Evolutionary conservation across 1,140 invertebrate genomes (phyloP).

Genomic region (Lerema accius): DNA sequence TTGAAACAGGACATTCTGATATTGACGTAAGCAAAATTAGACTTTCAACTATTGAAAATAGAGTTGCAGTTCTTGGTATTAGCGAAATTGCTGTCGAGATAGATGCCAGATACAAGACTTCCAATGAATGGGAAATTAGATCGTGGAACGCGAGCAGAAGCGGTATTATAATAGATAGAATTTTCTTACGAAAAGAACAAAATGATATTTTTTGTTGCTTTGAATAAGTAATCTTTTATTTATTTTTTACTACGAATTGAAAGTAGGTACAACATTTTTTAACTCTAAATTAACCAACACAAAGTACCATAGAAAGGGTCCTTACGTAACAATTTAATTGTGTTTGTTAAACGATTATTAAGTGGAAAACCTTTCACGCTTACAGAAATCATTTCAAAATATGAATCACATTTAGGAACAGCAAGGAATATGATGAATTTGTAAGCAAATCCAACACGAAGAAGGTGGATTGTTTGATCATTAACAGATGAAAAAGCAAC

Average conservation of each 20-base stretch:
- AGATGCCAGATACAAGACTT: slow-evolving; percentile 42
- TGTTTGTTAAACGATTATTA: too few relatives aligned
- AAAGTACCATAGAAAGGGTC: too few relatives aligned
- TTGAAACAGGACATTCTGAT: slow-evolving; percentile 6
- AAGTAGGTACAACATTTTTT: too few relatives aligned
- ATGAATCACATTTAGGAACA: too few relatives aligned
- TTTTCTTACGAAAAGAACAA: slow-evolving; percentile 41
- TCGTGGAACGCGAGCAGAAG: slow-evolving; percentile 41
- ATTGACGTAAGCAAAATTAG: slow-evolving; percentile 6
- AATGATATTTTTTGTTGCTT: slow-evolving; percentile 36
- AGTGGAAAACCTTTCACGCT: too few relatives aligned
- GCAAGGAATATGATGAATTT: too few relatives aligned
- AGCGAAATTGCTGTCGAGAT: slow-evolving; percentile 37
- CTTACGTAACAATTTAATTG: too few relatives aligned
- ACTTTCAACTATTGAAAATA: slow-evolving; percentile 7
- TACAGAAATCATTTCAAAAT: too few relatives aligned
- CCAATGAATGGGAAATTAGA: slow-evolving; percentile 53
- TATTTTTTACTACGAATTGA: slow-evolving; percentile 18
- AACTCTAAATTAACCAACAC: too few relatives aligned
- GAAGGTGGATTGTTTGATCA: too few relatives aligned
- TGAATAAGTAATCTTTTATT: slow-evolving; percentile 23
- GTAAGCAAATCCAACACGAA: too few relatives aligned
- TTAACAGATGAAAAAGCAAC: too few relatives aligned
- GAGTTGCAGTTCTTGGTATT: background rate
- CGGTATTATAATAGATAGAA: slow-evolving; percentile 47